Evolutionary conservation across 2,888 invertebrate species (phyloP), one percentile per base, ranked within the genome.

Genomic region (Xanthorhoe spadicearia): DNA sequence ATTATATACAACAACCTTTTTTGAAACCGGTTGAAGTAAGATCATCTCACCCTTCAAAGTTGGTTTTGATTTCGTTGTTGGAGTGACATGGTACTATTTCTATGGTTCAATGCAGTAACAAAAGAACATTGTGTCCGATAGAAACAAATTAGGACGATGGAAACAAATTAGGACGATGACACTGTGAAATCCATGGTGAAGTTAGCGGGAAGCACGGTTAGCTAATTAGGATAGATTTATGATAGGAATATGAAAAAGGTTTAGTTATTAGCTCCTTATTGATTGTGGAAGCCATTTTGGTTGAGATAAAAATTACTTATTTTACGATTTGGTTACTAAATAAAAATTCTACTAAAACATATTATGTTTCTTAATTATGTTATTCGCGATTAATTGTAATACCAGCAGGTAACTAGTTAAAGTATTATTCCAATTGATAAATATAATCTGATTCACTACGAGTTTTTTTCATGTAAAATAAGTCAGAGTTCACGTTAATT

Each of bases 151-250:
- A 89, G 82, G 78, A 79, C 71, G 81, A 83, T 85, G 80, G 82
- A 84, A 88, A 85, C 85, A 84, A 89, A 90, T 90, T 90, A 89
- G 82, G 78, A 79, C 71, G 81, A 87, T 89, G 88, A 89, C 86
- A 75, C 72, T 71, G 84, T 80, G 72, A 79, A 85, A 84, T 83
- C 74, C 75, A 66, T 71, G 61, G 72, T 69, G 68, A 73, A 72
- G 67, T 66, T 71, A 72, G 75, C 77, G 68, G 77, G 77, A 77
- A 77, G 74, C 71, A 77, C 70, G 73, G 71, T 76, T 63, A 72
- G 72, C 71, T 80, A 79, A 84, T 82, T 81, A 79, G 68, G 71
- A 74, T 71, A 72, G 75, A 74, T 75, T 71, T 64, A 67, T 53
- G 50, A 61, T 59, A 1, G 15, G 18, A 18, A 13, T 46, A 13